Percentiles rank a stretch among this genome's conserved stretches.
Evolutionary conservation across 2,888 invertebrate genomes (phyloP).

Genomic region (Synanthedon myopaeformis): DNA sequence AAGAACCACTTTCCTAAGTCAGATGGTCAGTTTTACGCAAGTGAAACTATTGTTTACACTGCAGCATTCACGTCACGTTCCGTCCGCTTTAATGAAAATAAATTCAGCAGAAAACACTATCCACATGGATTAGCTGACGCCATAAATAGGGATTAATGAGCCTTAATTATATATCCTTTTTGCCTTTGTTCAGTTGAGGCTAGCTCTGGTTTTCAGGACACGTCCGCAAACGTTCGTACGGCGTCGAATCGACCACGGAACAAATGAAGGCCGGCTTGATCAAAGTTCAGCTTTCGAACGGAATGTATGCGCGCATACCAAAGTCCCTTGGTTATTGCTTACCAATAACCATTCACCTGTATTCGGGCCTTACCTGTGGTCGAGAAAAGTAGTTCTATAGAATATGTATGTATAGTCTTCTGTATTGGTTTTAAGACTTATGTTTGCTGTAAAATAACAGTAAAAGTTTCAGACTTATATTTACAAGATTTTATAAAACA

Average conservation of each 20-base stretch:
- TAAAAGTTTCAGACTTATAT: too few relatives aligned
- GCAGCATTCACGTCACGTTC: constrained; percentile 19
- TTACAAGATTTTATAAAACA: too few relatives aligned
- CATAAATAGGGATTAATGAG: constrained; percentile 53
- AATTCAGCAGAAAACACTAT: constrained; percentile 22
- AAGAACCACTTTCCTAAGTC: too few relatives aligned
- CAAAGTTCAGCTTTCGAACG: constrained; percentile 2
- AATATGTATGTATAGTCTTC: too few relatives aligned
- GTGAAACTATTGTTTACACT: constrained; percentile 8
- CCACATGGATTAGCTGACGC: constrained; percentile 29
- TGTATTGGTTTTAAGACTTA: too few relatives aligned
- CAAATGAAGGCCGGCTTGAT: constrained; percentile 6
- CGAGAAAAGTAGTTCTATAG: too few relatives aligned
- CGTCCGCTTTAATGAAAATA: constrained; percentile 21
- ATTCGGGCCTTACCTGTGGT: too few relatives aligned
- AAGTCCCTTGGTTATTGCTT: background rate
- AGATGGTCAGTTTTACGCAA: background rate
- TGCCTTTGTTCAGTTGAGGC: constrained; percentile 14
- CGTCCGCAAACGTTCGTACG: constrained; percentile 23
- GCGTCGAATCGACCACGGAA: constrained; percentile 2
- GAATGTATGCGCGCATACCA: constrained; percentile 5
- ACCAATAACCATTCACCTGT: background rate
- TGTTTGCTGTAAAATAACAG: too few relatives aligned
- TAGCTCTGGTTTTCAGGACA: constrained; percentile 30
- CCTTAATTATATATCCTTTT: constrained; percentile 47